Conservation (phyloP, 2,797 vertebrate genomes). For the Pipistrellus nathusii region DNA sequence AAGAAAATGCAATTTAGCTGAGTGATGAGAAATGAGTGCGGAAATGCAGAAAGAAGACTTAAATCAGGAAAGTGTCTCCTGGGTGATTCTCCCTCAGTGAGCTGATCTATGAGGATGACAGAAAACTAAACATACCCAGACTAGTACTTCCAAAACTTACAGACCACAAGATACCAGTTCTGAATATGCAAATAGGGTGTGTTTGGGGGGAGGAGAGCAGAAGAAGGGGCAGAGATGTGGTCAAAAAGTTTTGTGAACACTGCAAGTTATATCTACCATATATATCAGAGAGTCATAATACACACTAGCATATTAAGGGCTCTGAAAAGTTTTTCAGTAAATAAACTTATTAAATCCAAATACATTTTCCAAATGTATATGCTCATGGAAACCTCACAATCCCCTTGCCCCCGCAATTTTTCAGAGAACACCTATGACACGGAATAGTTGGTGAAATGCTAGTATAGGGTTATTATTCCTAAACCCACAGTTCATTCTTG, state of each 20-base stretch:
- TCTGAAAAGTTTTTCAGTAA: constrained; percentile 56
- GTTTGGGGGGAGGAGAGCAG: neutral
- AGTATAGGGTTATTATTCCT: neutral
- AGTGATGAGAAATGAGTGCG: neutral
- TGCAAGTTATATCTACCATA: neutral
- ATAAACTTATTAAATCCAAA: constrained; percentile 54
- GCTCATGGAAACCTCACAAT: neutral
- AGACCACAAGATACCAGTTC: neutral
- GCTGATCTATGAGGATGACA: constrained; percentile 34
- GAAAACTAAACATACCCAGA: neutral
- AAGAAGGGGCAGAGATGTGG: neutral
- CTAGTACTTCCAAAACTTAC: constrained; percentile 19
- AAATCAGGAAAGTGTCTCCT: constrained; percentile 27
- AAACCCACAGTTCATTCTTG: constrained; percentile 56
- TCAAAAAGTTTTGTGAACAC: constrained; percentile 32
- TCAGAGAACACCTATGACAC: neutral
- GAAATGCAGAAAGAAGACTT: constrained; percentile 25
- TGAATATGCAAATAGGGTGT: neutral
- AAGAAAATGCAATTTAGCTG: constrained; percentile 55
- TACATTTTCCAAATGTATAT: constrained; percentile 11
- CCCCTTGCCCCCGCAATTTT: neutral
- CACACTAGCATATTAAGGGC: neutral
- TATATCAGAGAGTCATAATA: constrained; percentile 9
- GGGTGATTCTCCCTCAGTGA: constrained; percentile 33
- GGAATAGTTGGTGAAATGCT: constrained; percentile 40